phyloP scores from a whole-genome alignment of 2,888 invertebrate genomes.

The Morpho helenor region DNA sequence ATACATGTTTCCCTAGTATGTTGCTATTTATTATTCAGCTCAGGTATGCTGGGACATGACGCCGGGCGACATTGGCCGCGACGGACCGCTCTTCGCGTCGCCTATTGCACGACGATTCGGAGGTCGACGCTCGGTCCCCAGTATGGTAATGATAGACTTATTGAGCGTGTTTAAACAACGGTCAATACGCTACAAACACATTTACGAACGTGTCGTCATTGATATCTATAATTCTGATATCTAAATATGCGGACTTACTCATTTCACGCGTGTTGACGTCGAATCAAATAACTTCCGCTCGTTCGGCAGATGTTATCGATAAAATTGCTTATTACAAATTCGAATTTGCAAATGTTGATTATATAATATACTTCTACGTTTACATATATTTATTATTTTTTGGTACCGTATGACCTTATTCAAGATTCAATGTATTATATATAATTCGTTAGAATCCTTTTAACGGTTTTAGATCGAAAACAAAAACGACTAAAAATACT shows the following conservation, averaged over 20 bases:
- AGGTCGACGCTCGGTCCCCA: constrained; percentile 44
- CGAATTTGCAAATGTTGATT: too few relatives aligned
- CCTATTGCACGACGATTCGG: constrained; percentile 44
- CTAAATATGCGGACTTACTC: constrained; percentile 4
- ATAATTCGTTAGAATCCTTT: too few relatives aligned
- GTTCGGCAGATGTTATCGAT: not conserved
- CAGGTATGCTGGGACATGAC: constrained; percentile 44
- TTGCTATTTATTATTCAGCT: constrained; percentile 53
- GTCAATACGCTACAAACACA: constrained; percentile 7
- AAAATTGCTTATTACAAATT: too few relatives aligned
- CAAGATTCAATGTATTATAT: too few relatives aligned
- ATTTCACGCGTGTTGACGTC: constrained; percentile 6
- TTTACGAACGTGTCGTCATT: constrained; percentile 7
- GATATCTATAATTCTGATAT: constrained; percentile 7
- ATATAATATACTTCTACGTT: too few relatives aligned
- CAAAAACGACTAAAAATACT: too few relatives aligned
- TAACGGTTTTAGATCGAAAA: too few relatives aligned
- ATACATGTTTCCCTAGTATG: constrained; percentile 24
- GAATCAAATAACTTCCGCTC: constrained; percentile 2
- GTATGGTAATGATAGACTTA: constrained; percentile 15
- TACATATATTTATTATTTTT: too few relatives aligned
- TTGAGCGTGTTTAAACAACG: constrained; percentile 13
- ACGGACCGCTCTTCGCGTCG: constrained; percentile 34
- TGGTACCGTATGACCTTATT: too few relatives aligned
- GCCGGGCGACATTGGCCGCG: constrained; percentile 34